A percentile compares a stretch with the other conserved stretches of the same genome.
Conservation (phyloP, 1,140 invertebrate genomes). For the Drosophila lini region DNA sequence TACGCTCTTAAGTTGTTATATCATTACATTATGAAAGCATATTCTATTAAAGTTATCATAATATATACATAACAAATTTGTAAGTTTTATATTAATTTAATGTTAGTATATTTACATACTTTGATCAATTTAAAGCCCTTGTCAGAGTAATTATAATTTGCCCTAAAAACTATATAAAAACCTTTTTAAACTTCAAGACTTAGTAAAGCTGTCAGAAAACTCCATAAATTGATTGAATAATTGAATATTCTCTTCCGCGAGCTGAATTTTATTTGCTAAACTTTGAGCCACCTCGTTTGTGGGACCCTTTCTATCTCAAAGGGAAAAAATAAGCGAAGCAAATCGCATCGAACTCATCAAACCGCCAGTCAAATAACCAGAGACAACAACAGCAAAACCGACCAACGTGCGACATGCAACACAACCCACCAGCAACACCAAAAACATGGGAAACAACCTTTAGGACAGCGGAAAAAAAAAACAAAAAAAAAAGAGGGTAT, state of each 20-base stretch:
- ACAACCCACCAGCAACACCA: constrained; percentile 36
- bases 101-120: background rate
- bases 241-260: background rate
- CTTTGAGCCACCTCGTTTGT: background rate
- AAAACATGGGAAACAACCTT: constrained; percentile 20
- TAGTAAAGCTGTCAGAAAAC: background rate
- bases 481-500: constrained; percentile 2
- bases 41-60: background rate
- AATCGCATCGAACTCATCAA: constrained; percentile 43
- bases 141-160: background rate
- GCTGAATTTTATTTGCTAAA: constrained; percentile 9
- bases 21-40: background rate
- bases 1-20: background rate
- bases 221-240: background rate
- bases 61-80: too few relatives aligned
- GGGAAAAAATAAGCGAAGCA: constrained; percentile 16
- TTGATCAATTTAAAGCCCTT: background rate
- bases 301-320: background rate
- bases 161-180: background rate
- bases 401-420: constrained; percentile 49
- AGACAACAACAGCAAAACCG: constrained; percentile 39
- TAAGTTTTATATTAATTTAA: background rate
- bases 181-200: background rate
- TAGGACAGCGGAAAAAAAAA: constrained; percentile 14
- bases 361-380: constrained; percentile 58